Base-by-base conservation (phyloP, 53 echinoderm and acorn worm species). In the Luidia sarsii region DNA sequence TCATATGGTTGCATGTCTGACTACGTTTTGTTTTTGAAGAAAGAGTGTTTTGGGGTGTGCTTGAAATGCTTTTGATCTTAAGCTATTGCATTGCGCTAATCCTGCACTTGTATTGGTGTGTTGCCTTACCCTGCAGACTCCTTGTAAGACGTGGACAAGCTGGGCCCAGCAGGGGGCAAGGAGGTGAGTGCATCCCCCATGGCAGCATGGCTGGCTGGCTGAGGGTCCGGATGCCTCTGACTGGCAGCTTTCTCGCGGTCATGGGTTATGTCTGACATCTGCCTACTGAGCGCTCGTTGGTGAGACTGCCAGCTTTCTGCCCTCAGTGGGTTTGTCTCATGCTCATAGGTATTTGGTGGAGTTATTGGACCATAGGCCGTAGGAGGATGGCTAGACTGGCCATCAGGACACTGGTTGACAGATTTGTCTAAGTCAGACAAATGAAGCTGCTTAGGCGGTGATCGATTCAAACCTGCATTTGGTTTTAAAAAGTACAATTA, bases 181-280 rank as follows among this genome's bases (percentile, higher is more conserved):
- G 63, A 35, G 13, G 73, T 52, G 21, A 73, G 14, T 1, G 21
- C 63, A 39, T 57, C 25, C 2, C 46, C 54, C 21, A 16, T 39
- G 11, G 39, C 48, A 10, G n/a, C 68, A 56, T n/a, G 62, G 16
- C 25, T 49, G 62, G 82, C 55, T 24, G 48, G 72, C 38, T 72
- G 16, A 0, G 33, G 39, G 33, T 77, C 65, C 11, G 24, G 63
- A 6, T 45, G 84, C 53, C 43, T 33, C 20, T 27, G 33, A 24
- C 13, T 1, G 4, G 61, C 22, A 0, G 35, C 46, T 31, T 70
- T 45, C 15, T 83, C 82, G 33, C 91, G 71, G 54, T 91, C 84
- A 27, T 87, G 80, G 29, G 87, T 80, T 14, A 80, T 61, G 43
- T 91, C 91, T 4, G 91, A 91, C 2, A 68, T 51, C 72, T 91